These are phyloP conservation scores for human DNA, from an alignment of 2,113 vertebrate genomes.

Conservation along the genomic window GRCh38 chr1:112145501-112146000, in stretches of 20 bases:
- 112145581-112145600: neutral
- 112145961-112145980: neutral
- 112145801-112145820: neutral
- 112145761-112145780: neutral
- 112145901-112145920: neutral
- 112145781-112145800: accelerated
- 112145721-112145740: neutral
- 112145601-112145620: neutral
- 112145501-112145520: neutral
- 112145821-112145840: neutral
- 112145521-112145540: neutral
- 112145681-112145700: neutral
- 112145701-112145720: neutral
- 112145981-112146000: neutral
- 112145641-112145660: neutral
- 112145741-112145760: too few relatives aligned
- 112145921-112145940: accelerated
- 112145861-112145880: too few relatives aligned
- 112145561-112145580: neutral
- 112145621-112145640: neutral
- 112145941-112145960: neutral
- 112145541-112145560: neutral
- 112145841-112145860: neutral
- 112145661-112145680: neutral
- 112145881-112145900: neutral